These are phyloP conservation scores for Amazona guildingii DNA, from an alignment of 2,113 vertebrate genomes.

Conservation along the genomic window DNA sequence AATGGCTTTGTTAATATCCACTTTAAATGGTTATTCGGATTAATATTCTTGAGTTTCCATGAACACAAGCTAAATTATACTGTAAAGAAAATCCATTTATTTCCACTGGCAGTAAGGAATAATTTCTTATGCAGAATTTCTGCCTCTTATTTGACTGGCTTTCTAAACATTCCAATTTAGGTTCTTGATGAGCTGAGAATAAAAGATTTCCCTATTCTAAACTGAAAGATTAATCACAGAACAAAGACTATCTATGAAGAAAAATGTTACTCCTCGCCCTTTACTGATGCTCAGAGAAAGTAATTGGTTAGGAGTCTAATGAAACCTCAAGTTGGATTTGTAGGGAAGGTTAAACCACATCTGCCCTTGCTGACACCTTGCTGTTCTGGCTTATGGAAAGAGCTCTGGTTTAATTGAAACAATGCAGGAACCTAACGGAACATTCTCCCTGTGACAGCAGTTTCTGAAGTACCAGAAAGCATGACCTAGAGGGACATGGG, in stretches of 20 bases:
- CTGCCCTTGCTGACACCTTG: background rate
- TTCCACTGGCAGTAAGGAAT: conserved; percentile 18
- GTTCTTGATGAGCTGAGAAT: conserved; percentile 20
- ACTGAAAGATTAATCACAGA: conserved; percentile 48
- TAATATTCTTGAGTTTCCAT: conserved; percentile 14
- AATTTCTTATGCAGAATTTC: conserved; percentile 40
- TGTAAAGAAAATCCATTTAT: conserved; percentile 32
- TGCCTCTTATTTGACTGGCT: conserved; percentile 10
- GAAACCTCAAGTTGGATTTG: background rate
- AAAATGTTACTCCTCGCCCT: conserved; percentile 22
- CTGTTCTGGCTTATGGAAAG: background rate
- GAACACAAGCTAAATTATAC: conserved; percentile 1
- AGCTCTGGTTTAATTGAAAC: background rate
- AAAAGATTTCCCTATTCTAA: conserved; percentile 41
- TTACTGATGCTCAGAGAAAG: background rate
- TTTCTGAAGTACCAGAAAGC: background rate
- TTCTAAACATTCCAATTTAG: conserved; percentile 44
- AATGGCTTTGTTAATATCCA: background rate
- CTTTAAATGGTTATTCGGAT: conserved; percentile 20
- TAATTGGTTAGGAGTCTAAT: background rate
- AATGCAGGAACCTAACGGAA: background rate
- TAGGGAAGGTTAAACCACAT: background rate
- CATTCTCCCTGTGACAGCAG: background rate
- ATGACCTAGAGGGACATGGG: background rate
- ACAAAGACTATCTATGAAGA: conserved; percentile 5